Percentiles rank a stretch among this genome's conserved stretches.
Evolutionary conservation across 2,113 vertebrate genomes (phyloP).

Genomic region (Platysternon megacephalum): DNA sequence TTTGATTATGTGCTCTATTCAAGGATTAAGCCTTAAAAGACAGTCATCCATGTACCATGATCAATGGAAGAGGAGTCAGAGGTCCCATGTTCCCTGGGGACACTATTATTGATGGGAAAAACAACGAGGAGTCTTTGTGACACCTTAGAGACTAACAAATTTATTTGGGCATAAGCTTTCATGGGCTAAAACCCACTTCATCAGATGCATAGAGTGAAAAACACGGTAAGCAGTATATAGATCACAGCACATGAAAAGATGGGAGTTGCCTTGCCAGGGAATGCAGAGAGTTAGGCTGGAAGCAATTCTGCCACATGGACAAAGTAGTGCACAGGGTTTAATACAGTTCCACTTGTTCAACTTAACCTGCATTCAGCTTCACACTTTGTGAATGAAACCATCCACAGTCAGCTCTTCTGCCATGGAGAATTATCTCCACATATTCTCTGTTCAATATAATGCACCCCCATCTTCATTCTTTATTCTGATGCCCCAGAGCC

Average conservation of each 20-base stretch:
- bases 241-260: too few relatives aligned
- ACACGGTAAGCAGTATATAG: too few relatives aligned
- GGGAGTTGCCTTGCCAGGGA: not conserved
- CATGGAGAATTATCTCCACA: not conserved
- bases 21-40: not conserved
- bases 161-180: too few relatives aligned
- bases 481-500: rapidly evolving
- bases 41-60: too few relatives aligned
- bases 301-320: not conserved
- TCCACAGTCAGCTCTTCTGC: not conserved
- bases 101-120: not conserved
- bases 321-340: not conserved
- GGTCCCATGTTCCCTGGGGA: not conserved
- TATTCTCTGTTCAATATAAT: not conserved
- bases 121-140: too few relatives aligned
- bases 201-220: too few relatives aligned
- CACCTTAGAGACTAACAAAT: too few relatives aligned
- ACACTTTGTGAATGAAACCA: not conserved
- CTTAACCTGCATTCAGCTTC: not conserved
- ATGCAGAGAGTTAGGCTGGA: not conserved
- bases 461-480: not conserved
- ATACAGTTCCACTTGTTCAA: too few relatives aligned
- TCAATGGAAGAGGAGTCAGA: not conserved
- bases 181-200: too few relatives aligned
- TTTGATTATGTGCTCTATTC: not conserved